A percentile compares a stretch with the other conserved stretches of the same genome.
Conservation (phyloP, 1,140 invertebrate genomes). For the Cydia strobilella region DNA sequence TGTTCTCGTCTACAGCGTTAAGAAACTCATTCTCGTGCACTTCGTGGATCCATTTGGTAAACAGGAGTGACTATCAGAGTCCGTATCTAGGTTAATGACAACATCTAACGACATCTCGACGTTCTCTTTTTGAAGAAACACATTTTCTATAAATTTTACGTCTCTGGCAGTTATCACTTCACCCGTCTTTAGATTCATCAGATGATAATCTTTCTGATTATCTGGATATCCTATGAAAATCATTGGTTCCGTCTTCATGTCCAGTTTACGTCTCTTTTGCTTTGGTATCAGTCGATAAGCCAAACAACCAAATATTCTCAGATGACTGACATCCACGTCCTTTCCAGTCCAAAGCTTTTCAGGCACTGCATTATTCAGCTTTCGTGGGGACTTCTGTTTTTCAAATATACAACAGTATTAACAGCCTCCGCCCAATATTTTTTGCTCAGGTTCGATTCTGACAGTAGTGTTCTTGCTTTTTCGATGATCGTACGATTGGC, state of each 20-base stretch:
- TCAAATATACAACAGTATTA: neutral
- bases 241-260: neutral
- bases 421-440: too few relatives aligned
- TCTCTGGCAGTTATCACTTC: constrained; percentile 11
- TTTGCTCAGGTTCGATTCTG: too few relatives aligned
- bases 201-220: too few relatives aligned
- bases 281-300: constrained; percentile 26
- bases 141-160: neutral
- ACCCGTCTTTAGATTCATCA: neutral
- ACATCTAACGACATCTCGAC: constrained; percentile 35
- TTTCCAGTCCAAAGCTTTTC: constrained; percentile 13
- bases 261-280: constrained; percentile 24
- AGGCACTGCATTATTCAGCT: neutral
- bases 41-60: too few relatives aligned
- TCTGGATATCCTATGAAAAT: too few relatives aligned
- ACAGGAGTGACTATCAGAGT: constrained; percentile 28
- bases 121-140: constrained; percentile 40
- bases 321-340: constrained; percentile 27
- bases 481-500: too few relatives aligned
- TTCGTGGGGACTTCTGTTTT: constrained; percentile 6
- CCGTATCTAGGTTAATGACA: constrained; percentile 54
- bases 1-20: too few relatives aligned
- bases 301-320: constrained; percentile 34
- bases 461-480: too few relatives aligned
- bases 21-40: too few relatives aligned